Evolutionary conservation across 2,113 vertebrate species (phyloP), one percentile per base, ranked within the genome.

Genomic region (Microtus montanus): DNA sequence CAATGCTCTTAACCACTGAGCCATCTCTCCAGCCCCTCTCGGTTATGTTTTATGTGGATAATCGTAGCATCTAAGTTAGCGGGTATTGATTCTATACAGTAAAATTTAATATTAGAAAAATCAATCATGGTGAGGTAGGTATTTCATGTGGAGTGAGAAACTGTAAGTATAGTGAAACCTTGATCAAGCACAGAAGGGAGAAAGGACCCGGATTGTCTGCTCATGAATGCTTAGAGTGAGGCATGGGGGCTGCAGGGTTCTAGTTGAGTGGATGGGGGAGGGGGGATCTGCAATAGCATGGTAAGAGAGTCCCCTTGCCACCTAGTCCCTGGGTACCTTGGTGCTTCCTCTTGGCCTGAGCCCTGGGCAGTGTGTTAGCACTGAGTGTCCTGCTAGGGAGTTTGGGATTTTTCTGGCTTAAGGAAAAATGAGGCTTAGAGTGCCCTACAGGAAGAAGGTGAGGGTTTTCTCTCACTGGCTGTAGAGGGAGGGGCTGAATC

Each of bases 61-160:
- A 49, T 82, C 26, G 38, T 68, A 41, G 35, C 73, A 44, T 78
- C 49, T 78, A 9, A 54, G 47, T 58, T 71, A 61, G 28, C 35
- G 75, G 70, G 35, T 93, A 15, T 54, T 28, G 80, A 89, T 70
- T 95, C 82, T 80, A 38, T 66, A 71, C 92, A 93, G 75, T 54
- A 74, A 75, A 79, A 38, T 41, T 89, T 64, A 91, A 1, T 74
- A 41, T 64, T 79, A 77, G 20, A 2, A 89, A 90, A 87, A 89
- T 11, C 30, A 5, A 78, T 83, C 68, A 44, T 38, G 61, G 19
- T 64, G 28, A 82, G n/a, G 66, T 41, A 82, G n/a, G 66, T 41
- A 10, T 66, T 71, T 80, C 2, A 1, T 49, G 14, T 33, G 70
- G 64, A 41, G 17, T 83, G 63, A 78, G n/a, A 47, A 33, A 14